Base-by-base conservation (phyloP, 2,113 vertebrate species). In the Phalacrocorax carbo region DNA sequence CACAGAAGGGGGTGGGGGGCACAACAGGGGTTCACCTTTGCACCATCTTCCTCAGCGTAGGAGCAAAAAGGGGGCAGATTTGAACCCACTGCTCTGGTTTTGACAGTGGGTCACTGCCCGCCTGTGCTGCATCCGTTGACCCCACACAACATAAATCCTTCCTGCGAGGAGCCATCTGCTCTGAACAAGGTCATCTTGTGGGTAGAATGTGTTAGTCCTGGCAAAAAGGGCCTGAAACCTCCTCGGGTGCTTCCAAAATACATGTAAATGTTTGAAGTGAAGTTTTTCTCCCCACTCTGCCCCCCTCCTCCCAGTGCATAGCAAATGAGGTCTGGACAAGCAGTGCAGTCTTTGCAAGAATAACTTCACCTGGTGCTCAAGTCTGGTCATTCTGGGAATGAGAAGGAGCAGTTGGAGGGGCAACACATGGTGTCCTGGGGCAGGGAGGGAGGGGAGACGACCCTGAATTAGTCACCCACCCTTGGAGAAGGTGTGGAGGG, bases 31-130 rank as follows among this genome's bases (percentile, higher is more conserved):
- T n/a, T 89, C 13, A 52, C 27, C 38, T 77, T 80, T 66, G 23
- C 55, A 29, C 12, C 5, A 0, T 65, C 9, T 32, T 16, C 7
- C 9, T 57, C 5, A 2, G 26, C 40, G 27, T 38, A 64, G 73
- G 7, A 20, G 11, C 42, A 70, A 30, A 34, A 76, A 82, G 49
- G 30, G 60, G 60, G 4, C 46, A 81, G 64, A 46, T 87, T 71
- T 52, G 51, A 54, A 49, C 27, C 48, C 2, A 2, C 4, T 0
- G 1, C 40, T 81, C 22, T 1, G 2, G 15, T 70, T 65, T 69
- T 0, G 0, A 13, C 2, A 2, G 22, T 60, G 51, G 30, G 25
- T 88, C 1, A 0, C 34, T 73, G 42, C 34, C 38, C 0, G 2
- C n/a, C 38, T 61, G 29, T 52, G 32, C 71, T 65, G 69, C 22